These are phyloP conservation scores for Tetropium fuscum DNA, from an alignment of 2,888 invertebrate species.

Conservation along the genomic window DNA sequence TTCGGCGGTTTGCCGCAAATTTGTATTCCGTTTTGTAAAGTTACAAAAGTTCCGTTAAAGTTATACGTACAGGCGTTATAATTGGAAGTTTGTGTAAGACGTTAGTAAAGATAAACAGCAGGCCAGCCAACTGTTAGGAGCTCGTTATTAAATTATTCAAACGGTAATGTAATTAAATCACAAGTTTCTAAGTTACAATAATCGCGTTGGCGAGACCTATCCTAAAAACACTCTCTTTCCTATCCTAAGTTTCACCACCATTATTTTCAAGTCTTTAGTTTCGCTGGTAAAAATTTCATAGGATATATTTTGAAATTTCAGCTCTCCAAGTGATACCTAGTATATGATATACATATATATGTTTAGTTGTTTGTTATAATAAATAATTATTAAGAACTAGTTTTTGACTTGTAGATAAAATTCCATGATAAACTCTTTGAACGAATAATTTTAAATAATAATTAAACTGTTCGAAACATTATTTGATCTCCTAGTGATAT, in stretches of 20 bases:
- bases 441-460: too few relatives aligned
- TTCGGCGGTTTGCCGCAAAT: constrained; percentile 9
- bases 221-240: not conserved
- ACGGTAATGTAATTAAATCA: constrained; percentile 58
- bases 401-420: too few relatives aligned
- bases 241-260: not conserved
- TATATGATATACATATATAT: too few relatives aligned
- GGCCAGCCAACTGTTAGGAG: constrained; percentile 54
- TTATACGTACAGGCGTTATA: constrained; percentile 20
- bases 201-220: constrained; percentile 34
- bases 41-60: constrained; percentile 12
- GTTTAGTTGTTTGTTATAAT: too few relatives aligned
- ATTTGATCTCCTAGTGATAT: too few relatives aligned
- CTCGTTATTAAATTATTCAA: constrained; percentile 58
- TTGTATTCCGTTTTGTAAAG: constrained; percentile 19
- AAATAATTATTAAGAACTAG: too few relatives aligned
- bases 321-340: too few relatives aligned
- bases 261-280: not conserved
- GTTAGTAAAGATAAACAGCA: constrained; percentile 28
- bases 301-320: not conserved
- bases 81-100: constrained; percentile 27
- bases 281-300: too few relatives aligned
- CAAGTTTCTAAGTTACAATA: constrained; percentile 51
- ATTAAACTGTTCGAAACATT: too few relatives aligned
- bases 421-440: too few relatives aligned